Evolutionary conservation across 2,888 invertebrate genomes (phyloP).

Genomic region (Nephrocerus scutellatus): DNA sequence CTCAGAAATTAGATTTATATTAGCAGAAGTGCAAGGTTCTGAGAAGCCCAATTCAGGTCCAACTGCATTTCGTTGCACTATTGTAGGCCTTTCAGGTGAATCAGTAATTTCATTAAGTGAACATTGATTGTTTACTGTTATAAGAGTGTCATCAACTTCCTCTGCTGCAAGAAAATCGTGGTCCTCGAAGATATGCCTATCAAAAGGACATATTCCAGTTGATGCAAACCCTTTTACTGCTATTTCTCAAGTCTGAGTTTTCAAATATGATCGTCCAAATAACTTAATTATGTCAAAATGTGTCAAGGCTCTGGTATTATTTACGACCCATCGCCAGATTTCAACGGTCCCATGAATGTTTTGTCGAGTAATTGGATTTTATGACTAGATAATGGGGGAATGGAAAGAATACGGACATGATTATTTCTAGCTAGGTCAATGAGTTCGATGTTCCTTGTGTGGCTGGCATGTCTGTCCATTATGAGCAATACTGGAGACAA

Average conservation of each 20-base stretch:
- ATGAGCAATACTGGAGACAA: slow-evolving; percentile 14
- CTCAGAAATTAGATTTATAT: background rate
- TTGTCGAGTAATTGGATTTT: slow-evolving; percentile 19
- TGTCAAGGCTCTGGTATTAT: slow-evolving; percentile 11
- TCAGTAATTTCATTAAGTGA: too few species aligned
- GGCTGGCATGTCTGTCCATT: slow-evolving; percentile 18
- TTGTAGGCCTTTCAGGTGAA: too few species aligned
- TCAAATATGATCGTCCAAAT: slow-evolving; percentile 10
- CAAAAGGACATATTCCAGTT: slow-evolving; percentile 13
- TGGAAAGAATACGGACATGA: slow-evolving; percentile 14
- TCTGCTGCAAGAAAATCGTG: slow-evolving; percentile 10
- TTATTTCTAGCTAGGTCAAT: slow-evolving; percentile 14
- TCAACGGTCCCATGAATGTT: slow-evolving; percentile 16
- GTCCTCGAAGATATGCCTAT: too few species aligned
- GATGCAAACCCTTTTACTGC: slow-evolving; percentile 13
- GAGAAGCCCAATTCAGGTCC: slow-evolving; percentile 3
- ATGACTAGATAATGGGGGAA: slow-evolving; percentile 16
- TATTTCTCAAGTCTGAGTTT: slow-evolving; percentile 14
- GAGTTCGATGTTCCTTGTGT: slow-evolving; percentile 16
- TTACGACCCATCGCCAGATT: slow-evolving; percentile 12
- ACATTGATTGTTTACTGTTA: slow-evolving; percentile 3
- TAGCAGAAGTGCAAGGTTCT: slow-evolving; percentile 2
- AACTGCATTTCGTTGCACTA: too few species aligned
- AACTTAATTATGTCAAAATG: slow-evolving; percentile 16
- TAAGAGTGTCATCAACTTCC: slow-evolving; percentile 10